These are phyloP conservation scores for Baccha elongata DNA, from an alignment of 2,888 invertebrate species.

Conservation along the genomic window DNA sequence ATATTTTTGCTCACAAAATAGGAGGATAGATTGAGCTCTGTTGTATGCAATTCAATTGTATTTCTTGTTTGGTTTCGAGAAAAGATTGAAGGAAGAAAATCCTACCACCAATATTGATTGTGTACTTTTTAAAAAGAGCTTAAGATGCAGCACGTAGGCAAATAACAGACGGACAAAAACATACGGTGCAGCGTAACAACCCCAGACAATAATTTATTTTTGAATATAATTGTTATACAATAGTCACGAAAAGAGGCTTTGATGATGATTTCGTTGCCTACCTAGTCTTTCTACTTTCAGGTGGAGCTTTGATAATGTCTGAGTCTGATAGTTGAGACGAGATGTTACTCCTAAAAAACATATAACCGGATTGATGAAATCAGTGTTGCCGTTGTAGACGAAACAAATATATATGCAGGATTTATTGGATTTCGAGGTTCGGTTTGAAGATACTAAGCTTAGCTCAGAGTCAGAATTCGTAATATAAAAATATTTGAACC, in stretches of 20 bases:
- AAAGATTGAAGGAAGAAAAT: constrained; percentile 24
- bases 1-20: not conserved
- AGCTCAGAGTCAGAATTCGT: no score
- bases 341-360: constrained; percentile 1
- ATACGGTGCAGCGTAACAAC: constrained; percentile 26
- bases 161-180: constrained; percentile 24
- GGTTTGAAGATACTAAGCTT: no score
- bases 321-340: constrained; percentile 15
- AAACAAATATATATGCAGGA: not conserved
- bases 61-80: constrained; percentile 12
- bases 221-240: constrained; percentile 53
- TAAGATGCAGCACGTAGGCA: constrained; percentile 41
- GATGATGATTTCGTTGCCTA: not conserved
- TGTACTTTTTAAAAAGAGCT: not conserved
- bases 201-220: constrained; percentile 41
- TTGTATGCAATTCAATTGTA: constrained; percentile 35
- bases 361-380: not conserved
- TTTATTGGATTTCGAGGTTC: no score
- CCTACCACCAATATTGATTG: constrained; percentile 39
- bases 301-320: not conserved
- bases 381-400: not conserved
- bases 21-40: not conserved
- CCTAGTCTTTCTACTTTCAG: not conserved
- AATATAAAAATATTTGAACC: no score
- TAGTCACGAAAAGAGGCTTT: constrained; percentile 27